phyloP scores from a whole-genome alignment of 2,797 vertebrate species.

The Bovichtus variegatus region DNA sequence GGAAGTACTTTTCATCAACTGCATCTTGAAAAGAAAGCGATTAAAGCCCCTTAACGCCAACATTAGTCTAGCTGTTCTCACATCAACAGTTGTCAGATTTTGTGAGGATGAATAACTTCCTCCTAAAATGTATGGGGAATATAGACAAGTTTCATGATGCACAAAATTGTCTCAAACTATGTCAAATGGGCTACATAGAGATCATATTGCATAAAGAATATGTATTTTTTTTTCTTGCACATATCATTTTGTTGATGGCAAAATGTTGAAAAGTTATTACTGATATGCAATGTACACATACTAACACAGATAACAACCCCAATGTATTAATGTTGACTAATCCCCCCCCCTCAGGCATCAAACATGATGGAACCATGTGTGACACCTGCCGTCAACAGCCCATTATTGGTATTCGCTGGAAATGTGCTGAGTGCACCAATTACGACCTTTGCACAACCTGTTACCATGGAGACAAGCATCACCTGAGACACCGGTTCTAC shows the following conservation, averaged over 20 bases:
- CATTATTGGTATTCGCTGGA: constrained; percentile 99
- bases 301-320: background rate
- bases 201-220: background rate
- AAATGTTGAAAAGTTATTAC: background rate
- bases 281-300: background rate
- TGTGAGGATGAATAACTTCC: background rate
- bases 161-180: background rate
- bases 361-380: constrained; percentile 99
- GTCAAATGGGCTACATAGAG: background rate
- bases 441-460: constrained; percentile 99
- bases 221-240: background rate
- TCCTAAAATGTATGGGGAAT: background rate
- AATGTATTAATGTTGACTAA: constrained; percentile 9
- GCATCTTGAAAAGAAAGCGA: background rate
- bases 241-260: background rate
- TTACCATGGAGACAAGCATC: constrained; percentile 99
- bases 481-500: constrained; percentile 98
- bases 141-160: background rate
- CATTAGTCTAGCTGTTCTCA: background rate
- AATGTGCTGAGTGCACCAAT: constrained; percentile 99
- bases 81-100: background rate
- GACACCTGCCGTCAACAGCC: constrained; percentile 99
- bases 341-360: constrained; percentile 89
- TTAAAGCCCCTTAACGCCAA: background rate
- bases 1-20: background rate